Evolutionary conservation across 2,113 vertebrate genomes (phyloP).

Genomic region (Lepidothrix coronata): DNA sequence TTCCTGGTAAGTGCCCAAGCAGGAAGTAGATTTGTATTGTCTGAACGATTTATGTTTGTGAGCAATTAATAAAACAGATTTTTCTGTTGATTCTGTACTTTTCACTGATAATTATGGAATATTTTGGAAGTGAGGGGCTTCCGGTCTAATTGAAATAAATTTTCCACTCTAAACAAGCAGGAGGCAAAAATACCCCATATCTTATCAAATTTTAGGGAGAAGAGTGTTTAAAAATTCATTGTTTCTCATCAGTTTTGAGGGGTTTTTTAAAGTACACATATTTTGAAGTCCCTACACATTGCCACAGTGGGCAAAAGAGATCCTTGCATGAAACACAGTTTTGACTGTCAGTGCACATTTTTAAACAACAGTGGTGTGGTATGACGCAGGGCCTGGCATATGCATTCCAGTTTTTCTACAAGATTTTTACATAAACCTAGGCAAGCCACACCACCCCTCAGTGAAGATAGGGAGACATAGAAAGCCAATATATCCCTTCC

Average conservation of each 20-base stretch:
- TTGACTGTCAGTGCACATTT: not conserved
- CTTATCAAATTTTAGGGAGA: constrained; percentile 1
- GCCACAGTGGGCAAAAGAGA: not conserved
- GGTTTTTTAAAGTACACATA: not conserved
- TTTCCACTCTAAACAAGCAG: constrained; percentile 11
- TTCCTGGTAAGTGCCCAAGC: constrained; percentile 5
- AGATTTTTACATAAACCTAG: not conserved
- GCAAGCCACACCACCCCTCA: not conserved
- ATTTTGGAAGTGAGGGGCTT: not conserved
- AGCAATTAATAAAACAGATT: constrained; percentile 28
- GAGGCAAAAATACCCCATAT: constrained; percentile 7
- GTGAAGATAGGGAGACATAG: not conserved
- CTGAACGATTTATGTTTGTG: not conserved
- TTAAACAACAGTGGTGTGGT: not conserved
- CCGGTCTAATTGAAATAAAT: not conserved
- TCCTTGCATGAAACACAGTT: not conserved
- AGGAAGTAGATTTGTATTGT: constrained; percentile 24
- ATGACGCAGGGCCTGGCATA: not conserved
- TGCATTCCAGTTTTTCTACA: not conserved
- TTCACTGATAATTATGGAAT: not conserved
- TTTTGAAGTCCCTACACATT: not conserved
- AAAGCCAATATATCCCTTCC: not conserved
- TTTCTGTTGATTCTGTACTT: constrained; percentile 45
- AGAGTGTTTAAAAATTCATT: constrained; percentile 37
- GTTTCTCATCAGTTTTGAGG: not conserved